Evolutionary conservation across 2,797 vertebrate genomes (phyloP), one percentile per base, ranked within the genome.

Genomic region (Parauchenoglanis punctatus): DNA sequence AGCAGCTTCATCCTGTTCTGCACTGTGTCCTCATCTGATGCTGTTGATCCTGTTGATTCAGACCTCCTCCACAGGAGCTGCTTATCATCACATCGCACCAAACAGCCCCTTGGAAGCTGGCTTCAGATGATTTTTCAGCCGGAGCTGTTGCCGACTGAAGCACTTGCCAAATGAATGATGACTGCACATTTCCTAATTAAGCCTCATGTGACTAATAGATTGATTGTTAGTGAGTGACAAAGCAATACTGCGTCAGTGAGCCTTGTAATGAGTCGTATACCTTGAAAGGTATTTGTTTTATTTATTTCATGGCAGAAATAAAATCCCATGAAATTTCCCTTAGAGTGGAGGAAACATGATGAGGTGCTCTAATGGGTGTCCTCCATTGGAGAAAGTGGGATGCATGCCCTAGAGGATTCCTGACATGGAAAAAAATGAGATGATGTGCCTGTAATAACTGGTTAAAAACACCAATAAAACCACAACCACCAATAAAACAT

Each of bases 141-240:
- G 92, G 91, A 85, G 92, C 95, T 96, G 52, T 18, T 56, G 76
- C 4, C 1, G 18, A 23, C 1, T 20, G 7, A 58, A 2, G 17
- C 28, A 93, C 91, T 93, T 93, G 94, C 92, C 95, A 95, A 82
- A 61, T 46, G n/a, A 84, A 85, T 52, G 76, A 84, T 96, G 95
- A 95, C 95, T 96, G 95, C 95, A 94, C 95, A 94, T 95, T 94
- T 96, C 92, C 96, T 96, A 95, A 96, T 97, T 96, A 96, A 96
- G 95, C 95, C 95, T 93, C 92, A 93, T 94, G 95, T 96, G 96
- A 96, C 95, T 96, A 49, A 65, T 82, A 18, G 25, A 31, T 95
- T 95, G 95, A 94, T 94, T 67, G 81, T 61, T 40, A 40, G 40
- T 52, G 44, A 95, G 95, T 94, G 93, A 94, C 94, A 94, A 92